These are phyloP conservation scores for Ptychodera flava DNA, from an alignment of 35 echinoderm and acorn worm genomes.

Conservation along the genomic window DNA sequence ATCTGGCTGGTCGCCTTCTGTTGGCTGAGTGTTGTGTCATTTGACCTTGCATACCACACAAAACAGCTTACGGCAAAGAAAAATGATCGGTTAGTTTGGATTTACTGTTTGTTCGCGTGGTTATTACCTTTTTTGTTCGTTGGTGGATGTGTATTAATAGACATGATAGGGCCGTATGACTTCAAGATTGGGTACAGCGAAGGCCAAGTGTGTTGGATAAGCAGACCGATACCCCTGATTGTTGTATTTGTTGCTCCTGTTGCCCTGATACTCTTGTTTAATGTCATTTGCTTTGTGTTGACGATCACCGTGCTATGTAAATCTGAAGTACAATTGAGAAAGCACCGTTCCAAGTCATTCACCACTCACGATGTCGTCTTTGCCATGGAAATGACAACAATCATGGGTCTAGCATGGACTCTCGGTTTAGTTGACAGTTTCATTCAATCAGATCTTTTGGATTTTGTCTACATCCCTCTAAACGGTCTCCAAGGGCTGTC, in stretches of 20 bases:
- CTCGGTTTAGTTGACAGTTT: slow-evolving; percentile 38
- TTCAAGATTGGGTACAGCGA: slow-evolving; percentile 37
- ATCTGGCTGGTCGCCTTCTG: too few species aligned
- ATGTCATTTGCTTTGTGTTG: too few species aligned
- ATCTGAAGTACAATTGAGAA: too few species aligned
- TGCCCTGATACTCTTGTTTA: too few species aligned
- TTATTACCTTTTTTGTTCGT: slow-evolving; percentile 36
- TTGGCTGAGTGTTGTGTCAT: too few species aligned
- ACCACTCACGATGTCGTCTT: too few species aligned
- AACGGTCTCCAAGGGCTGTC: slow-evolving; percentile 51
- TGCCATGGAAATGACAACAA: slow-evolving; percentile 48
- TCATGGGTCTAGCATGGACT: slow-evolving; percentile 59
- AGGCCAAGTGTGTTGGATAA: slow-evolving; percentile 44
- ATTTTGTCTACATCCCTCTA: slow-evolving; percentile 46
- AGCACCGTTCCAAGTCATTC: too few species aligned
- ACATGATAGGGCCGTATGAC: slow-evolving; percentile 23
- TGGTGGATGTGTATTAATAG: slow-evolving; percentile 11
- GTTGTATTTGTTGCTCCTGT: too few species aligned
- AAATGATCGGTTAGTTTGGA: too few species aligned
- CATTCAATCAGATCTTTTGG: slow-evolving; percentile 10
- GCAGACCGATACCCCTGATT: too few species aligned
- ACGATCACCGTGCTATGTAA: too few species aligned
- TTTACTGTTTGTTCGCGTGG: slow-evolving; percentile 38
- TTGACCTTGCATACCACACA: slow-evolving; percentile 49
- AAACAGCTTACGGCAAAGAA: slow-evolving; percentile 38